Evolutionary conservation across 2,797 vertebrate species (phyloP), one percentile per base, ranked within the genome.

Genomic region (Manis crassicaudata): DNA sequence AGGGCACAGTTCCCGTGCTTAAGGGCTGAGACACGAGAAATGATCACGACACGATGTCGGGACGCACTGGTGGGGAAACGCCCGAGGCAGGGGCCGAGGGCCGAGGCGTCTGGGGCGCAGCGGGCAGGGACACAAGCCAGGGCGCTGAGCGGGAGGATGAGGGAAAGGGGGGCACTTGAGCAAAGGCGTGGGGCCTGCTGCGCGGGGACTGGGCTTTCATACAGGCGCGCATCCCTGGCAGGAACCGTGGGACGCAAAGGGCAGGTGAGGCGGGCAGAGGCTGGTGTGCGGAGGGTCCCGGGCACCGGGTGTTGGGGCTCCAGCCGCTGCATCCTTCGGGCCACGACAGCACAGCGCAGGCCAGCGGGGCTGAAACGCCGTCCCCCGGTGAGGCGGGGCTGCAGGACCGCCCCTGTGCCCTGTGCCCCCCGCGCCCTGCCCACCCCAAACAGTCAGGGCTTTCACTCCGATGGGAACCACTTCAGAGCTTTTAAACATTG

Each of bases 381-480:
- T 72, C 54, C 84, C 92, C 43, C 29, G 65, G 35, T 60, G 35
- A 72, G 81, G 16, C 29, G 62, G 7, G 62, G 54, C 27, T 58
- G 72, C 7, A 8, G 50, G 40, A 27, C 67, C 11, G 80, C 29
- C 46, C 63, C 46, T 96, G 46, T 3, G 40, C 18, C 14, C 14
- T 84, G 62, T 8, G 54, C 8, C 56, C 54, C 79, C 14, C 76
- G 7, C 58, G 21, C 14, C 3, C 25, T 25, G 3, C 0, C 3
- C 2, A 0, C 4, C 21, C 14, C 12, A 25, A 68, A 62, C 37
- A 82, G 18, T 60, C 27, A 3, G 62, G 80, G 14, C 62, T 90
- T 94, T 75, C 35, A 84, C 32, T 2, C 77, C 54, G 29, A 83
- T 68, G 81, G 72, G 86, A 93, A 90, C 17, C 85, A 91, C 29